Evolutionary conservation across 2,797 vertebrate genomes (phyloP).

Genomic region (Holocentrus rufus): DNA sequence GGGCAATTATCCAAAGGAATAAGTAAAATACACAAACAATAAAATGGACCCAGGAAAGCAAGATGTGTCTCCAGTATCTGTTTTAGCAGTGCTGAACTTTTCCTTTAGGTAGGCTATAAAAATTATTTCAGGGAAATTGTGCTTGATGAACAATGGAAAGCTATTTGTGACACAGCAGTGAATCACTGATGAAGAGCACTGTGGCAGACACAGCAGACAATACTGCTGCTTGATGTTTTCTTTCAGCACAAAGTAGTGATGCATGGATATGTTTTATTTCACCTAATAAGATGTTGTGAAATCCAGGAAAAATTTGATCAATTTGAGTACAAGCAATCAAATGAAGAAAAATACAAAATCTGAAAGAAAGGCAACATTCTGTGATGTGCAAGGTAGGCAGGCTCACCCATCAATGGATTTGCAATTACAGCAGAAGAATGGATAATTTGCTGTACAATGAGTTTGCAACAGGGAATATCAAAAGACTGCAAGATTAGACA

Average conservation of each 20-base stretch:
- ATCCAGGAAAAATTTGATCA: slow-evolving; percentile 2
- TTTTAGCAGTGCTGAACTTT: not conserved
- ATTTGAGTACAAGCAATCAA: slow-evolving; percentile 19
- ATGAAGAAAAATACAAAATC: slow-evolving; percentile 9
- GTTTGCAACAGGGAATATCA: slow-evolving; percentile 1
- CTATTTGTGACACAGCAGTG: slow-evolving; percentile 20
- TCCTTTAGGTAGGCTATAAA: slow-evolving; percentile 33
- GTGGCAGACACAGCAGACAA: slow-evolving; percentile 19
- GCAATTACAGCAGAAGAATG: slow-evolving; percentile 24
- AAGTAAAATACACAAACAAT: too few relatives aligned
- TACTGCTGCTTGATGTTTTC: not conserved
- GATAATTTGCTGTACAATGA: slow-evolving; percentile 26
- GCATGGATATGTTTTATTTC: not conserved
- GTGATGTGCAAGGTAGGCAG: slow-evolving; percentile 6
- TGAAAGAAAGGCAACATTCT: slow-evolving; percentile 7
- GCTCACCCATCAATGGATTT: slow-evolving; percentile 17
- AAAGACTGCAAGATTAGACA: slow-evolving; percentile 22
- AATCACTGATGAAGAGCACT: slow-evolving; percentile 20
- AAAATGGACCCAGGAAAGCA: not conserved
- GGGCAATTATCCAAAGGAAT: too few relatives aligned
- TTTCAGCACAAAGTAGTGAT: not conserved
- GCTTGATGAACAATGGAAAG: slow-evolving; percentile 42
- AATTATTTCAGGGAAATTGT: slow-evolving; percentile 35
- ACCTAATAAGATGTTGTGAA: slow-evolving; percentile 9
- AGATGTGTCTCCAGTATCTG: not conserved